Base-by-base conservation (phyloP, 2,797 vertebrate species). In the Tarsius wallacei region DNA sequence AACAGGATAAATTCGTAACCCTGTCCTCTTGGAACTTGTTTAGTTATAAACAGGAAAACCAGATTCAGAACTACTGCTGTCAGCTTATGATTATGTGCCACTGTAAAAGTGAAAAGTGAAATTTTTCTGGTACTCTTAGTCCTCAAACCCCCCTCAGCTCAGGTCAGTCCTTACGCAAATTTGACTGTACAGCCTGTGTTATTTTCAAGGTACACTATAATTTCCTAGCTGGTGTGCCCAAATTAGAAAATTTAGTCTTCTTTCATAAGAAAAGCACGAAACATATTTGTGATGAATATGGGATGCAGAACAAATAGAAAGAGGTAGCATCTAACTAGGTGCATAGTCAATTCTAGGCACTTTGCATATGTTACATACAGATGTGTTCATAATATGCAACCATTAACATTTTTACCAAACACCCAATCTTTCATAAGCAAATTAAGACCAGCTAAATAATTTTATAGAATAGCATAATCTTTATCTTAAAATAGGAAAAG, bases 201-300 rank as follows among this genome's bases (percentile, higher is more conserved):
- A 89, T 94, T 97, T 97, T 96, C 70, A 96, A 80, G 83, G 47
- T 89, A 86, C 53, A 47, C 49, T 86, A 6, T 78, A 89, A 96
- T 93, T 76, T 97, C 94, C 66, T 57, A 83, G 55, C 24, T 93
- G 68, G 70, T 88, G 96, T 96, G 16, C 59, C 59, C 66, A 96
- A 96, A 96, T 97, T 96, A 88, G 90, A 96, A 96, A 96, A 96
- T 77, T n/a, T 61, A 66, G 91, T 87, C 76, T 96, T 95, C 59
- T 57, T 49, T 96, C 94, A 91, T 66, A 36, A 74, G 83, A 96
- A 93, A 94, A n/a, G 26, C 36, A 86, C 80, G 96, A 87, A 93
- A 90, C 61, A 70, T 57, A 71, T 19, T 84, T 95, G 17, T 47
- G 16, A 91, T 87, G n/a, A 89, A 64, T 70, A 78, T 2, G 51